phyloP scores from a whole-genome alignment of 2,113 vertebrate species.

The Cephalophus harveyi region DNA sequence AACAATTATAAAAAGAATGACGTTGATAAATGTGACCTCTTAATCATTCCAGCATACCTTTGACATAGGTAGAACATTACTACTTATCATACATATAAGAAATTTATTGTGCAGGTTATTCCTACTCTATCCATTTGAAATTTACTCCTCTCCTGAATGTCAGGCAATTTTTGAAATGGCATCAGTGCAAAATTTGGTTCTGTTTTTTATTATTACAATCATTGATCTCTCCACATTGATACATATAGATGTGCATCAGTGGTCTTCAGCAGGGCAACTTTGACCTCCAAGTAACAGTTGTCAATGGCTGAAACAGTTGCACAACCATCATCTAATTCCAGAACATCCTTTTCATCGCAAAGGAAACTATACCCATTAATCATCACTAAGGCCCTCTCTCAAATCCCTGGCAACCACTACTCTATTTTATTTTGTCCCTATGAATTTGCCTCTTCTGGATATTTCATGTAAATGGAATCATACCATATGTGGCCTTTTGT shows the following conservation, averaged over 20 bases:
- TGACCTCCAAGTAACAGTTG: neutral
- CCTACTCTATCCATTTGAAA: neutral
- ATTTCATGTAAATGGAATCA: neutral
- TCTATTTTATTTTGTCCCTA: neutral
- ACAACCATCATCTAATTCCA: neutral
- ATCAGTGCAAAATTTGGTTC: neutral
- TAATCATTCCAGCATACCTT: conserved; percentile 6
- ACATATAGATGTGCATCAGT: neutral
- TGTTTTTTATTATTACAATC: neutral
- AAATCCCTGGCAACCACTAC: neutral
- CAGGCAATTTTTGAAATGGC: neutral
- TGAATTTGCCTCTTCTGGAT: neutral
- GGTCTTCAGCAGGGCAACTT: neutral
- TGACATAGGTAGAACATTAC: neutral
- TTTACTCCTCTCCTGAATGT: neutral
- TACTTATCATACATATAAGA: neutral
- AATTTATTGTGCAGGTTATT: neutral
- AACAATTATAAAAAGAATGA: conserved; percentile 33
- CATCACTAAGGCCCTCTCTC: neutral
- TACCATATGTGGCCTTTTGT: neutral
- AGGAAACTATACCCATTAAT: neutral
- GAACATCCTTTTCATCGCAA: neutral
- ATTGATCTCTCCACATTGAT: neutral
- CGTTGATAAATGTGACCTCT: conserved; percentile 9
- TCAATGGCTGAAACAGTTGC: neutral